Evolutionary conservation across 53 echinoderm and acorn worm genomes (phyloP), one percentile per base, ranked within the genome.

Genomic region (Stichopus horrens): DNA sequence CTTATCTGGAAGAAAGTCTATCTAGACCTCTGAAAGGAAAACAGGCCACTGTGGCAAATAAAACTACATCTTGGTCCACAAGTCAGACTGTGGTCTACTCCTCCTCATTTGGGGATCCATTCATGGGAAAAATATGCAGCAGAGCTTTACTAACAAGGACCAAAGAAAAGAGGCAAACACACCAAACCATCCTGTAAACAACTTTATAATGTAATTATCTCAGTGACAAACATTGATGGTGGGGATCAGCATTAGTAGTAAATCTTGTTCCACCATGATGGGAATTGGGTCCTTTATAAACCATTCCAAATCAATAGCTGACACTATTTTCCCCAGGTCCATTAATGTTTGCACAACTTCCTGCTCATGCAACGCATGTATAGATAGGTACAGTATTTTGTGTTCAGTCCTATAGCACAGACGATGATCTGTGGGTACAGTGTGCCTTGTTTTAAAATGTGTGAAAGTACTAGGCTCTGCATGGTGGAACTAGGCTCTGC

Each of bases 171-270:
- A 83, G 66, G 59, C 60, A 60, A 83, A 65, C 65, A 60, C 59
- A 20, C 18, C 84, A 56, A 83, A 58, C 60, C 84, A 58, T 16
- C 84, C 57, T 65, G 84, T 83, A 20, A 83, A 83, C 84, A 83
- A 13, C 79, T 79, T 79, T 79, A 79, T 79, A 79, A 79, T 79
- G 79, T 79, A 54, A 79, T 79, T 79, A 79, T 79, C 79, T 79
- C 52, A 14, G 79, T 79, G 79, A 79, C 79, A 79, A 79, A 79
- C 79, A 79, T 52, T 54, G 79, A 79, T 77, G 79, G 52, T 53
- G 16, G 54, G 79, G 79, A 79, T 81, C 19, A 81, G 57, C 55
- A 81, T 55, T 55, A 81, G 22, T 21, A 53, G 56, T 71, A 5
- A 71, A 18, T 71, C 71, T 16, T 22, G 21, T 57, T 56, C 19